Base-by-base conservation (phyloP, 2,888 invertebrate species). In the Papilio elwesi region DNA sequence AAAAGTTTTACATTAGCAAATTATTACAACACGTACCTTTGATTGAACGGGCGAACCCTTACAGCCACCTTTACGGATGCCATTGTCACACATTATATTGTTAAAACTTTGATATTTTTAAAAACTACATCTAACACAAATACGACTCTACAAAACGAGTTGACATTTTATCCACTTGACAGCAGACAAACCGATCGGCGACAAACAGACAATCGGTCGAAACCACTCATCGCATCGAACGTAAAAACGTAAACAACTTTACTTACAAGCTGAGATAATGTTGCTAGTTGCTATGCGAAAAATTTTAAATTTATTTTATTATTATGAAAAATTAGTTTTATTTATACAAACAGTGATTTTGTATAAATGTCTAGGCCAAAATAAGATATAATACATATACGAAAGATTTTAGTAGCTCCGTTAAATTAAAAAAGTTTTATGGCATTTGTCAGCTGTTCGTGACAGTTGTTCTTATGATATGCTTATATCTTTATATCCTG, bases 41-140 rank as follows among this genome's bases (percentile, higher is more conserved):
- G 96, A 94, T 97, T 97, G 93, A 97, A 97, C 91, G 97, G 97
- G 88, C 97, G 96, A 92, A 97, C 97, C 94, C 97, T 95, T 82
- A 97, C 97, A 85, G 97, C 98, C 87, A 98, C 98, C 95, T 97
- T 97, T 85, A 98, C 97, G 83, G 98, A 98, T 87, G 98, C 98
- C 98, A 98, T 97, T 91, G 85, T 94, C 88, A 90, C 91, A 89
- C 94, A 93, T 94, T 93, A 93, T 94, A 90, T 88, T 87, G 82
- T 86, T 81, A 89, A 85, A 84, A 81, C 83, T 81, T 78, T 78
- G 81, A 82, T 83, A 82, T 82, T 82, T 81, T 77, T 81, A 83
- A 83, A 87, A 87, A 87, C 85, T 87, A 87, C 87, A 89, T 90
- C 80, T 84, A 88, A 80, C 85, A 85, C 83, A 87, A 87, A 88